These are phyloP conservation scores for Ranitomeya variabilis DNA, from an alignment of 2,113 vertebrate species.

Conservation along the genomic window DNA sequence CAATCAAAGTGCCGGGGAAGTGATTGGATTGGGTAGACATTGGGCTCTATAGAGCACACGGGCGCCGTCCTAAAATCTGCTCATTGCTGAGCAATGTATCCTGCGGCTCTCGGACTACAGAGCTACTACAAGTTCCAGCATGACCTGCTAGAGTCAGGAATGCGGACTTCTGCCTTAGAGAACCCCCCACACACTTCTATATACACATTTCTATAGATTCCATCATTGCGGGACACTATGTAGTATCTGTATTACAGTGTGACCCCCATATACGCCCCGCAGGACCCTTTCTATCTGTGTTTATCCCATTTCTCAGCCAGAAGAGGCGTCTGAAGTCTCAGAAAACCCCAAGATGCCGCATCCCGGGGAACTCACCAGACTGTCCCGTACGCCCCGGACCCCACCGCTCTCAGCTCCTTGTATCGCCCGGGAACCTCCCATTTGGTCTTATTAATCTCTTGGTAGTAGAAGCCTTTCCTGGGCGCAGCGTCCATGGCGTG, in stretches of 20 bases:
- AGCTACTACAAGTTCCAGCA: background rate
- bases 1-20: too few species aligned
- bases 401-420: slow-evolving; percentile 40
- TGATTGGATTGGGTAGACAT: background rate
- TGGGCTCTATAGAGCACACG: background rate
- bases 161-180: background rate
- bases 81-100: background rate
- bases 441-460: slow-evolving; percentile 54
- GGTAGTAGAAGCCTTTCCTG: slow-evolving; percentile 50
- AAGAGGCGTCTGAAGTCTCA: background rate
- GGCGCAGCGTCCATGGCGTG: slow-evolving; percentile 35
- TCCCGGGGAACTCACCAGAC: slow-evolving; percentile 53
- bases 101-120: background rate
- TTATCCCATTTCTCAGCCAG: background rate
- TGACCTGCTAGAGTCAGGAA: background rate
- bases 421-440: slow-evolving; percentile 53
- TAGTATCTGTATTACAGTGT: background rate
- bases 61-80: background rate
- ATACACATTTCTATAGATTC: too few species aligned
- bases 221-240: too few species aligned
- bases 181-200: too few species aligned
- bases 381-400: slow-evolving; percentile 54
- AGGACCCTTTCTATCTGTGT: background rate
- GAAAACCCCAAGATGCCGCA: background rate
- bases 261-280: background rate